These are phyloP conservation scores for Cephalopholis sonnerati DNA, from an alignment of 2,113 vertebrate genomes.

Conservation along the genomic window DNA sequence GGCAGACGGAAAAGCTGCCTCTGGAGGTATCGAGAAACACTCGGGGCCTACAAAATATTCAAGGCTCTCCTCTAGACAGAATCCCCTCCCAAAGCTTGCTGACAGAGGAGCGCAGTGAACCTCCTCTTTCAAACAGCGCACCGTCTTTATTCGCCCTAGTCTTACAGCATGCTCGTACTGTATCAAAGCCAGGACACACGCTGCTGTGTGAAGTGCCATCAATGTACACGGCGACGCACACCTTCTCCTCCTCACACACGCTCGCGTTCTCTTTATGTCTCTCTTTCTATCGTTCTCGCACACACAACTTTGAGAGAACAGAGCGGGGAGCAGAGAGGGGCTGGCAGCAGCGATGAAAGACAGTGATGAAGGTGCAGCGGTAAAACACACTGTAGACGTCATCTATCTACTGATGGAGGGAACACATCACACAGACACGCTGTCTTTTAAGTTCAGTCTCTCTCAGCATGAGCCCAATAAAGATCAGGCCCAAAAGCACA, in stretches of 20 bases:
- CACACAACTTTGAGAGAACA: constrained; percentile 60
- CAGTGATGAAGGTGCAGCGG: constrained; percentile 70
- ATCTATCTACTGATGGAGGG: constrained; percentile 64
- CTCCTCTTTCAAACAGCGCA: constrained; percentile 66
- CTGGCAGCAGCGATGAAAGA: constrained; percentile 71
- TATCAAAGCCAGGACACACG: constrained; percentile 76
- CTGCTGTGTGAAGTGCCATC: constrained; percentile 77
- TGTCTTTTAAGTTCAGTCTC: constrained; percentile 66
- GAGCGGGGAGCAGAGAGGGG: constrained; percentile 34
- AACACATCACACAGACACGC: constrained; percentile 60
- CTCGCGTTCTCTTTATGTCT: constrained; percentile 49
- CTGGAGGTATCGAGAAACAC: constrained; percentile 61
- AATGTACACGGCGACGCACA: constrained; percentile 50
- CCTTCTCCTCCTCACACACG: constrained; percentile 48
- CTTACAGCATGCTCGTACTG: constrained; percentile 54
- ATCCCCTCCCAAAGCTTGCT: constrained; percentile 60
- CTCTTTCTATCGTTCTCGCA: constrained; percentile 48
- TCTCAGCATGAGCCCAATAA: constrained; percentile 56
- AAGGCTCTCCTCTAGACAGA: constrained; percentile 67
- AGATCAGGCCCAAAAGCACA: constrained; percentile 42
- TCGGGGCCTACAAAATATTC: constrained; percentile 61
- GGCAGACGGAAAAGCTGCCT: constrained; percentile 51
- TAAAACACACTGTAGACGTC: constrained; percentile 67
- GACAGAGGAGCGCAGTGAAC: constrained; percentile 66
- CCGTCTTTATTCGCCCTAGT: constrained; percentile 53